Evolutionary conservation across 1,140 invertebrate genomes (phyloP), one percentile per base, ranked within the genome.

Genomic region (Mylabris phalerata): DNA sequence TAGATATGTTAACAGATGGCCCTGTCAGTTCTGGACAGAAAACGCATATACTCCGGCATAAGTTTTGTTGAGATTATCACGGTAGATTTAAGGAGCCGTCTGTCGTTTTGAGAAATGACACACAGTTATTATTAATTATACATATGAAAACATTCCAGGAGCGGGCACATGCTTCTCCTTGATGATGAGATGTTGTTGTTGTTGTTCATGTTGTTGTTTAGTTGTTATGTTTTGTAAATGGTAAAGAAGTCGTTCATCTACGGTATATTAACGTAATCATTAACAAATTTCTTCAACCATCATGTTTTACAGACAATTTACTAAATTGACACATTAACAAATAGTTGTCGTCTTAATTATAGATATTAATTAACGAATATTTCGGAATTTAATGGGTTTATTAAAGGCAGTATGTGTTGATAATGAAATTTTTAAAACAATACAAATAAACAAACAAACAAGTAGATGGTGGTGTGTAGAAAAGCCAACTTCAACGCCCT

Each of bases 1-100:
- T 32, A 32, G 50, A 43, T 52, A 52, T 43, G 40, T 59, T 61
- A 64, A 64, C 62, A 54, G 62, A 64, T 64, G 62, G 51, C 54
- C 50, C 62, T 48, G 54, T 56, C 54, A 56, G 32, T 32, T 48
- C 50, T 48, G 40, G 54, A 58, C 57, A 59, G 55, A 61, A 61
- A 57, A 51, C 56, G 44, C 51, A 32, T 32, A 32, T 32, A 32
- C 32, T 32, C 32, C 4, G 32, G 55, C 59, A 58, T 58, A 55
- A 55, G 40, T 49, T 60, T 57, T 32, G 62, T 32, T 61, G 51
- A 64, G 59, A 64, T 63, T 63, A 63, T 63, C 62, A 60, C 56
- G 59, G 50, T 64, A 61, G 62, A 64, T 64, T 64, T 64, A 64
- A 64, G 55, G 50, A 58, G 62, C 62, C 59, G 62, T 64, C 62